Base-by-base conservation (phyloP, 1,140 invertebrate species). In the Plectrocnemia conspersa region DNA sequence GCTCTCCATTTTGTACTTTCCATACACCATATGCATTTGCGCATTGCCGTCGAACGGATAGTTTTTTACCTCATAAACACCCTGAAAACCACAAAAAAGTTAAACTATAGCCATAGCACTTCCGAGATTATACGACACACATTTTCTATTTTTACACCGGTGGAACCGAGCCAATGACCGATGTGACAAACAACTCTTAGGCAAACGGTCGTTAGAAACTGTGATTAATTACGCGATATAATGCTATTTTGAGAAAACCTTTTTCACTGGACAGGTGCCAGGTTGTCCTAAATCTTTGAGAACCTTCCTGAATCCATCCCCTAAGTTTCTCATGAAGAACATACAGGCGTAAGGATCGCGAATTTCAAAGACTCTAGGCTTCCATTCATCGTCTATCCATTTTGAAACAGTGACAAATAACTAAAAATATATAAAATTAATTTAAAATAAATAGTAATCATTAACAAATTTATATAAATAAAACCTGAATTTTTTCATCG, bases 371-470 rank as follows among this genome's bases (percentile, higher is more conserved):
- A 19, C 3, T 10, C 35, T 25, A n/a, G 46, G 46, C 22, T 49
- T 49, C 46, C 46, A 49, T 35, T 32, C 46, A 7, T 32, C 46
- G 22, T 49, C 46, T 13, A 5, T 32, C 46, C 46, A 49, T 35
- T 49, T 49, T n/a, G 46, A 32, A 32, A 35, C 27, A 9, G 25
- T 49, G 11, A 18, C 9, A 21, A 3, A 33, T 3, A 49, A 3
- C 46, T 49, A 16, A 15, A 6, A 38, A 38, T 10, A 9, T 13
- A 29, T 29, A n/a, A n/a, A n/a, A n/a, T n/a, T n/a, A n/a, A n/a
- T n/a, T n/a, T n/a, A n/a, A n/a, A n/a, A n/a, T n/a, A n/a, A n/a
- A n/a, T n/a, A n/a, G n/a, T n/a, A n/a, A n/a, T n/a, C n/a, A n/a
- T n/a, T n/a, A n/a, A n/a, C n/a, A n/a, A n/a, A n/a, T n/a, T n/a